A percentile compares a stretch with the other conserved stretches of the same genome.
These are phyloP conservation scores for Nudaria mundana DNA, from an alignment of 2,888 invertebrate species.

Conservation along the genomic window DNA sequence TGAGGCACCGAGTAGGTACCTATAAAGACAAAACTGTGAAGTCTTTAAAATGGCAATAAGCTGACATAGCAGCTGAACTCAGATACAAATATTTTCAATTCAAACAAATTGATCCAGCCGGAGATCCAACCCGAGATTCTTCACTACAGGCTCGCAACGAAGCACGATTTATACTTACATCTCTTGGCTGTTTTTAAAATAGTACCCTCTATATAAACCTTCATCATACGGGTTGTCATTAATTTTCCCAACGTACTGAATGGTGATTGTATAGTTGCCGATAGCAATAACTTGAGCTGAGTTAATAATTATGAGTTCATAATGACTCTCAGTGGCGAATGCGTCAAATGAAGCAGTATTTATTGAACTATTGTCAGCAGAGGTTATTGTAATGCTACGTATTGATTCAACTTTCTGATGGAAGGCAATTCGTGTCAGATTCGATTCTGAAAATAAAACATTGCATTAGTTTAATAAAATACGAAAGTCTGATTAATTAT, in stretches of 20 bases:
- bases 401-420: constrained; percentile 1
- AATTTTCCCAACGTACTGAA: neutral
- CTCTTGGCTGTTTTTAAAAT: neutral
- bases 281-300: neutral
- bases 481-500: too few relatives aligned
- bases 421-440: neutral
- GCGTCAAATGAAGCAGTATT: neutral
- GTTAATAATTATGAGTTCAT: neutral
- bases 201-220: constrained; percentile 1
- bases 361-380: neutral
- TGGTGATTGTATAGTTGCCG: neutral
- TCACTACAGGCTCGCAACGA: neutral
- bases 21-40: too few relatives aligned
- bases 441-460: too few relatives aligned
- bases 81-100: too few relatives aligned
- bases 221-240: constrained; percentile 1
- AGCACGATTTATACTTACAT: neutral
- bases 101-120: neutral
- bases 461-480: too few relatives aligned
- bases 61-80: too few relatives aligned
- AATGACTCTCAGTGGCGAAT: neutral
- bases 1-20: too few relatives aligned
- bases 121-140: neutral
- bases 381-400: neutral
- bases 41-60: too few relatives aligned